Conservation (phyloP, 2,797 vertebrate species). For the Gambusia yucatana region DNA sequence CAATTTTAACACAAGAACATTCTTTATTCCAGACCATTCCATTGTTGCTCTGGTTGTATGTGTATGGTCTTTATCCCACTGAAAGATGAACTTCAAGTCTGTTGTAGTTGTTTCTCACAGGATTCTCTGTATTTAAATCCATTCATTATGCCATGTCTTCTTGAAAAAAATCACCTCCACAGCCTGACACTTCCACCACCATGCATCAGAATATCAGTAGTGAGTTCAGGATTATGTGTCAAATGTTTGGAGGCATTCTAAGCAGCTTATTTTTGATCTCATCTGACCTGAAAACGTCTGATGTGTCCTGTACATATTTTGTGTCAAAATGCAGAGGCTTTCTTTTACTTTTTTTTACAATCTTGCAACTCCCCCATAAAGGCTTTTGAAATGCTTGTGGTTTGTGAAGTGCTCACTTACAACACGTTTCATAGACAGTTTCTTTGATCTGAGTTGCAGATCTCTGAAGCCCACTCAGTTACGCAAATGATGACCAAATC, state of each 20-base stretch:
- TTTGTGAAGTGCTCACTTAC: not conserved
- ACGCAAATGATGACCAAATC: not conserved
- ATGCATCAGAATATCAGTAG: not conserved
- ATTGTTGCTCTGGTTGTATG: not conserved
- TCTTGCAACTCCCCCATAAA: not conserved
- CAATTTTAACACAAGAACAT: not conserved
- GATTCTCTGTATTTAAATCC: not conserved
- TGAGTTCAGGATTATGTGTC: not conserved
- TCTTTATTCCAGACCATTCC: not conserved
- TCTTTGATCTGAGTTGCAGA: not conserved
- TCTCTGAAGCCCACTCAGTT: not conserved
- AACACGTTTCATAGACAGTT: not conserved
- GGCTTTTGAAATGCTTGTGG: not conserved
- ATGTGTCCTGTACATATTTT: not conserved
- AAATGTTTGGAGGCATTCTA: not conserved
- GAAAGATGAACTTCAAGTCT: not conserved
- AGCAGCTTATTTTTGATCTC: not conserved
- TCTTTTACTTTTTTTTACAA: not conserved
- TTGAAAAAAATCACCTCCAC: not conserved
- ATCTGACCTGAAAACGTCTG: not conserved
- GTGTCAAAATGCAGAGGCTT: not conserved
- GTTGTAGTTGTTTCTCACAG: not conserved
- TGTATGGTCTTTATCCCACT: not conserved
- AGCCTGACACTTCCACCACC: not conserved
- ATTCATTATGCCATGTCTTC: not conserved